Percentiles rank a stretch among this genome's conserved stretches.
Evolutionary conservation across 2,888 invertebrate genomes (phyloP).

Genomic region (Suillia variegata): DNA sequence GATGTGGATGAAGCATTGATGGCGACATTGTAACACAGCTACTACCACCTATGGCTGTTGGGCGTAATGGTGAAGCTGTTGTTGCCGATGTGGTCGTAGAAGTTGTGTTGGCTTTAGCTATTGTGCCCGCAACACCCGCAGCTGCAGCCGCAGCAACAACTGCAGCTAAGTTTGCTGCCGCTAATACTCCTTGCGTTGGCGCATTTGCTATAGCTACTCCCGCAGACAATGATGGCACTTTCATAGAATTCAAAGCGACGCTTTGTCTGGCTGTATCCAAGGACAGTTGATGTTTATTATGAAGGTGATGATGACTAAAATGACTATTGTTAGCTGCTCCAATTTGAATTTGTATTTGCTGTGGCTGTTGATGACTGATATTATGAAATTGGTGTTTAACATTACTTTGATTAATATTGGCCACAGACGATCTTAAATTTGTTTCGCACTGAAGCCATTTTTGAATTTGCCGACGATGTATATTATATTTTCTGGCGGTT

Average conservation of each 20-base stretch:
- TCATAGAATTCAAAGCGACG: conserved; percentile 33
- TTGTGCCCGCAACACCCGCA: conserved; percentile 35
- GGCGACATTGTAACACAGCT: conserved; percentile 32
- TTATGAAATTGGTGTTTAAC: conserved; percentile 55
- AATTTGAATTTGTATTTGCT: conserved; percentile 4
- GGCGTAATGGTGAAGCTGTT: conserved; percentile 33
- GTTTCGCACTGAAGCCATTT: conserved; percentile 90
- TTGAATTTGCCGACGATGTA: conserved; percentile 87
- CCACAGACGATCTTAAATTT: conserved; percentile 76
- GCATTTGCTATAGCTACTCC: conserved; percentile 25
- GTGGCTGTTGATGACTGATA: conserved; percentile 31
- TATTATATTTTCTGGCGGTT: conserved; percentile 87
- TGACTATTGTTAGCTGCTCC: conserved; percentile 4
- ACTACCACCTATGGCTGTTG: conserved; percentile 32
- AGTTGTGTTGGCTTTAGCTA: conserved; percentile 24
- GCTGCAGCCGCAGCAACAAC: conserved; percentile 43
- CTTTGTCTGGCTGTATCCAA: conserved; percentile 48
- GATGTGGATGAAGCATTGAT: conserved; percentile 27
- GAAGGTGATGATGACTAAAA: conserved; percentile 17
- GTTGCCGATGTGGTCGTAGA: conserved; percentile 23
- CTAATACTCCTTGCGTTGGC: conserved; percentile 34
- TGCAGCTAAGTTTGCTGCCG: conserved; percentile 42
- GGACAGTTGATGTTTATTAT: conserved; percentile 37
- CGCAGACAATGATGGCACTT: conserved; percentile 33
- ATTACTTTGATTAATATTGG: conserved; percentile 60